Base-by-base conservation (phyloP, 2,797 vertebrate species). In the Dendrocincla fuliginosa region DNA sequence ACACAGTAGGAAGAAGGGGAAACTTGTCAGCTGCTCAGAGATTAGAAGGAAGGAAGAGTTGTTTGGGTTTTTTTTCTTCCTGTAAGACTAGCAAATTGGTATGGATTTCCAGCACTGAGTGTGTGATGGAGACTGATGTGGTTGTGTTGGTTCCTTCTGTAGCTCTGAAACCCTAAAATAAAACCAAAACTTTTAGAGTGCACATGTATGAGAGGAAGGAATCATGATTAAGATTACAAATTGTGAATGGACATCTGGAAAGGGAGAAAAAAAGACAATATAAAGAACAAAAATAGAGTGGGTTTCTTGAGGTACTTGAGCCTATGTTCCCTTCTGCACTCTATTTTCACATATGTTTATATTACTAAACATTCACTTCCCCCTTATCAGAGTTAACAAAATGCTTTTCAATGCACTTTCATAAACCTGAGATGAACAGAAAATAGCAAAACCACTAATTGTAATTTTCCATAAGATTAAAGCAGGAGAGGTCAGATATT, bases 11-110 rank as follows among this genome's bases (percentile, higher is more conserved):
- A 78, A 11, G 30, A 70, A 69, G 85, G 49, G 32, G 74, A 68
- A 78, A 52, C 8, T 87, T 78, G 64, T 76, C 63, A 82, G 16
- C 28, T 85, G 27, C 13, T 91, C 24, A 22, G 49, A 16, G 59
- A 60, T 77, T 87, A 70, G 46, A 85, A 85, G 78, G 71, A 70
- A 77, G 75, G 18, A 70, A 46, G 13, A 5, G 42, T 44, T 44
- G 24, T 9, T 22, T 22, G 0, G 0, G 1, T 5, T 47, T 59
- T 64, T 78, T 61, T 24, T 3, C 50, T 87, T 50, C 37, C 63
- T 30, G 10, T 69, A 49, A 67, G 71, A 22, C 25, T 28, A 59
- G 23, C 17, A 74, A 67, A 61, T 53, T 68, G 27, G 61, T 71
- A 52, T 1, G 5, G 46, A 37, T 89, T 90, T 85, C 55, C 57